A percentile compares a stretch with the other conserved stretches of the same genome.
phyloP scores from a whole-genome alignment of 1,140 invertebrate species.

The Harpegnathos saltator region DNA sequence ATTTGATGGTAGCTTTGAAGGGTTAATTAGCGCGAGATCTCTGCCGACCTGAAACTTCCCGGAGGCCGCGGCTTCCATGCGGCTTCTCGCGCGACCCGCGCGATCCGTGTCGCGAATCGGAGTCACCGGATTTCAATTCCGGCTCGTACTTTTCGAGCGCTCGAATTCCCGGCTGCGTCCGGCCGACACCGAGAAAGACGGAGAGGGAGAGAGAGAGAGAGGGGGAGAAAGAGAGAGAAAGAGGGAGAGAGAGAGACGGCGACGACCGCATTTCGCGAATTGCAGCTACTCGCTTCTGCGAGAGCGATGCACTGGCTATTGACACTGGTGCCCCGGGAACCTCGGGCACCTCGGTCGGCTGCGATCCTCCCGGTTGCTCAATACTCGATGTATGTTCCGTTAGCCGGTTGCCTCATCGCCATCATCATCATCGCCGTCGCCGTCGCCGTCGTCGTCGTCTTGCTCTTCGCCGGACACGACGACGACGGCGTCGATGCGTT shows the following conservation, averaged over 20 bases:
- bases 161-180: conserved; percentile 1
- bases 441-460: conserved; percentile 9
- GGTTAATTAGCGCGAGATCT: no score
- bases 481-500: conserved; percentile 10
- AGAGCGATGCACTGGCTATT: conserved; percentile 32
- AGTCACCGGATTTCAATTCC: not conserved
- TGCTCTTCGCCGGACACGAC: no score
- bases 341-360: no score
- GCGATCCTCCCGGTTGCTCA: conserved; percentile 53
- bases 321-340: conserved; percentile 10
- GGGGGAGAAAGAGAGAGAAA: not conserved
- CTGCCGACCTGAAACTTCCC: no score
- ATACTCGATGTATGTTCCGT: conserved; percentile 43
- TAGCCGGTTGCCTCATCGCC: conserved; percentile 65
- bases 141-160: conserved; percentile 15
- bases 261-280: conserved; percentile 48
- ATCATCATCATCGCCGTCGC: conserved; percentile 24
- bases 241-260: not conserved
- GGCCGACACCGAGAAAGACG: no score
- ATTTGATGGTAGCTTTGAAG: no score
- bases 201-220: not conserved
- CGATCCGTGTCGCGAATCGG: not conserved
- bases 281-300: conserved; percentile 11
- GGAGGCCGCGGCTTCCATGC: no score
- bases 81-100: no score